Evolutionary conservation across 2,113 vertebrate genomes (phyloP).

Genomic region (Otolemur garnettii): DNA sequence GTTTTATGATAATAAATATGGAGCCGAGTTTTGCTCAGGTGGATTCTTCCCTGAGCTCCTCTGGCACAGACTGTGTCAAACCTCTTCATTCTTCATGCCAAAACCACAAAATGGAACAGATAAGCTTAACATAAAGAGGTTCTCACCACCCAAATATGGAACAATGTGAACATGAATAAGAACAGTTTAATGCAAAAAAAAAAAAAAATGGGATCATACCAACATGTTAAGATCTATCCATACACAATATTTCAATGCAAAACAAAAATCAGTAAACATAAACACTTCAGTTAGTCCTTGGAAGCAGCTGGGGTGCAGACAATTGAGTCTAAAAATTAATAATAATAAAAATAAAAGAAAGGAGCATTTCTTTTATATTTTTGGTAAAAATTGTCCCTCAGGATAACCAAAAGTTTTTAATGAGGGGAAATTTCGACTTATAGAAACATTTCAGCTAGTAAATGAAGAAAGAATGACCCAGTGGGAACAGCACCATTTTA

Average conservation of each 20-base stretch:
- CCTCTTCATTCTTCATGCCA: no score
- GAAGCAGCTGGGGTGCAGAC: neutral
- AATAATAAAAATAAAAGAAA: no score
- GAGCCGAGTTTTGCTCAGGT: no score
- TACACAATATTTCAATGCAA: constrained; percentile 28
- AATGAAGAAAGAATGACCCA: neutral
- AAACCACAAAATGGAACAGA: neutral
- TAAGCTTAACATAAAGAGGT: neutral
- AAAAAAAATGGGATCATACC: neutral
- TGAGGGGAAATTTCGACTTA: neutral
- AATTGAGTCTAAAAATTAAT: constrained; percentile 12
- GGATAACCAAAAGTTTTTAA: neutral
- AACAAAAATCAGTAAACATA: constrained; percentile 29
- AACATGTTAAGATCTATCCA: neutral
- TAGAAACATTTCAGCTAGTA: neutral
- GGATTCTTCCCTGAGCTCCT: no score
- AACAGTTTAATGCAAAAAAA: neutral
- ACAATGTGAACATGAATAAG: neutral
- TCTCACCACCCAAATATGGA: neutral
- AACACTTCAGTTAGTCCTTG: neutral
- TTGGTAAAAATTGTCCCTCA: neutral
- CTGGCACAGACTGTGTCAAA: no score
- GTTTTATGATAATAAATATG: no score
- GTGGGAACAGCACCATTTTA: neutral
- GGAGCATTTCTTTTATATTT: neutral